Evolutionary conservation across 1,140 invertebrate species (phyloP).

Genomic region (Drosophila lacertosa): DNA sequence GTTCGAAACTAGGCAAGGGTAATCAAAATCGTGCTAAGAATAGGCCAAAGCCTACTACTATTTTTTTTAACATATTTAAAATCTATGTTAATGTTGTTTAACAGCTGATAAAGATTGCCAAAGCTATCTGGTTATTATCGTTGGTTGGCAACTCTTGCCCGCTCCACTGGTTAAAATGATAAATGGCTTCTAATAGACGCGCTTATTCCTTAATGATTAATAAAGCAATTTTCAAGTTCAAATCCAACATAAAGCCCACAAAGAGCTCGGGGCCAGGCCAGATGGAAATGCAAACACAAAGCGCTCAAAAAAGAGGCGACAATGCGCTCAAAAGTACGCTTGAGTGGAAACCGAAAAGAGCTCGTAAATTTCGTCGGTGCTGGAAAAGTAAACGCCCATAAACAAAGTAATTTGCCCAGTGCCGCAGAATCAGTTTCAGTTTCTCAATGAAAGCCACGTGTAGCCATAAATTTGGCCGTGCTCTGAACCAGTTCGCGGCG

Average conservation of each 20-base stretch:
- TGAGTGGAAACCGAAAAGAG: slow-evolving; percentile 55
- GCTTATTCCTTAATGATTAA: slow-evolving; percentile 76
- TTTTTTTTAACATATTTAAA: background rate
- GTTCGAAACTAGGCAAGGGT: background rate
- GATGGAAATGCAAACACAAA: background rate
- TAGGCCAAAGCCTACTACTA: background rate
- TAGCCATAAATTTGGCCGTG: slow-evolving; percentile 61
- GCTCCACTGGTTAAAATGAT: slow-evolving; percentile 36
- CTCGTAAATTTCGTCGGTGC: slow-evolving; percentile 64
- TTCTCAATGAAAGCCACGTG: slow-evolving; percentile 80
- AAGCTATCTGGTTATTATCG: background rate
- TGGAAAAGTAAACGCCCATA: slow-evolving; percentile 81
- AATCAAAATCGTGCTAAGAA: background rate
- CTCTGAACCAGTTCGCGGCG: slow-evolving; percentile 57
- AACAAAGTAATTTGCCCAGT: slow-evolving; percentile 68
- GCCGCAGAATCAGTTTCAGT: slow-evolving; percentile 54
- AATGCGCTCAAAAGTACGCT: slow-evolving; percentile 36
- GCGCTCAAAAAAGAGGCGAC: slow-evolving; percentile 31
- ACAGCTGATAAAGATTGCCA: background rate
- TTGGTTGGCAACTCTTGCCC: background rate
- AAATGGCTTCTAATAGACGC: slow-evolving; percentile 67
- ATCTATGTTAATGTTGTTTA: slow-evolving; percentile 2
- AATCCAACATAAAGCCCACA: slow-evolving; percentile 51
- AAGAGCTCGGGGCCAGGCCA: slow-evolving; percentile 10
- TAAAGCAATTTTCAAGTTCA: slow-evolving; percentile 82